Conservation (phyloP, 2,888 invertebrate species). For the Brenthis hecate region DNA sequence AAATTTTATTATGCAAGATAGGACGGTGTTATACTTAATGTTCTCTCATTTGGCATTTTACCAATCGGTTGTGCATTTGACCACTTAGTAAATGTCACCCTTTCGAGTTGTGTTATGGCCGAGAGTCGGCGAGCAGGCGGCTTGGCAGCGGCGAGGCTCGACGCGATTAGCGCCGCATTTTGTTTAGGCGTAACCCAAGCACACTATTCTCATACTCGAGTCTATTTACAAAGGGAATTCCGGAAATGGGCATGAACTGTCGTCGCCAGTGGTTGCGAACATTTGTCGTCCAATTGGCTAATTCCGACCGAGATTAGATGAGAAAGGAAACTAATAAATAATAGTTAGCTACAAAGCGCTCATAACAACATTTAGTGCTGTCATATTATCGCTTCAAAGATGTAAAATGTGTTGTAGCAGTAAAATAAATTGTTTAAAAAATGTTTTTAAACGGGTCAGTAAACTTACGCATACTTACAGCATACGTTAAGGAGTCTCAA, state of each 20-base stretch:
- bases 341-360: background rate
- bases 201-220: constrained; percentile 2
- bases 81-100: constrained; percentile 19
- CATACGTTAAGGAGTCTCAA: constrained; percentile 2
- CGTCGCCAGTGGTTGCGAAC: constrained; percentile 1
- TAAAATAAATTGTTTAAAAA: background rate
- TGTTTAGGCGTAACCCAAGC: constrained; percentile 18
- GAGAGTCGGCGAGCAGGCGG: constrained; percentile 14
- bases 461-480: too few species aligned
- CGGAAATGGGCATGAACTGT: constrained; percentile 11
- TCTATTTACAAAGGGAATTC: constrained; percentile 24
- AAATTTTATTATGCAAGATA: constrained; percentile 39
- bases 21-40: constrained; percentile 49
- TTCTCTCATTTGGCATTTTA: constrained; percentile 53
- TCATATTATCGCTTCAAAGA: background rate
- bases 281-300: constrained; percentile 7
- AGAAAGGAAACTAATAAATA: constrained; percentile 6
- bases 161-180: constrained; percentile 18
- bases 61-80: constrained; percentile 2
- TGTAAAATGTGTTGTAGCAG: background rate
- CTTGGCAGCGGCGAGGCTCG: background rate
- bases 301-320: constrained; percentile 4
- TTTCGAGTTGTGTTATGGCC: constrained; percentile 18
- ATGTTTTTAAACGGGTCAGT: constrained; percentile 13
- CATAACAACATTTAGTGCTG: background rate